phyloP scores from a whole-genome alignment of 2,797 vertebrate genomes.

The Chromobotia macracanthus region DNA sequence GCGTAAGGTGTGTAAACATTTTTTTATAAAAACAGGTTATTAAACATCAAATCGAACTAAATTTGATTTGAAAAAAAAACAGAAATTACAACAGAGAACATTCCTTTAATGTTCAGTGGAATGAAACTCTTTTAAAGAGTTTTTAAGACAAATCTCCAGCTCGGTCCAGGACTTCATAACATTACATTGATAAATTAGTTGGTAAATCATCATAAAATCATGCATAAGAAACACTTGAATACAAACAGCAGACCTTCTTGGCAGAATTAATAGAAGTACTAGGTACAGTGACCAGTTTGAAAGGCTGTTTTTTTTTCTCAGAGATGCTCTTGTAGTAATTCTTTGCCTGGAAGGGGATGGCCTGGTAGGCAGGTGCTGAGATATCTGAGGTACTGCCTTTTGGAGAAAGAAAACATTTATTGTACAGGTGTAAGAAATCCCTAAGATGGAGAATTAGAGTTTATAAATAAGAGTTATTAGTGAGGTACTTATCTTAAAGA shows the following conservation, averaged over 20 bases:
- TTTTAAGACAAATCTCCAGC: not conserved
- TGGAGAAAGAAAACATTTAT: constrained; percentile 59
- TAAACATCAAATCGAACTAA: too few species aligned
- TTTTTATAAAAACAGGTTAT: too few species aligned
- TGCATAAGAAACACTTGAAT: not conserved
- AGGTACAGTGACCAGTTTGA: constrained; percentile 90
- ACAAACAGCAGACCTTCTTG: constrained; percentile 82
- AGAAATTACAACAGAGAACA: too few species aligned
- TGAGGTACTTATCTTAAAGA: not conserved
- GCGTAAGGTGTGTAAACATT: too few species aligned
- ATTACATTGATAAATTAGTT: too few species aligned
- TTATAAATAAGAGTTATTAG: not conserved
- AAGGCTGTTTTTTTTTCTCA: constrained; percentile 93
- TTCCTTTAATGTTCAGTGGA: too few species aligned
- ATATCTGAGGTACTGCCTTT: constrained; percentile 79
- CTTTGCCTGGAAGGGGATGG: constrained; percentile 76
- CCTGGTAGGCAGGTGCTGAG: constrained; percentile 77
- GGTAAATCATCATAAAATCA: not conserved
- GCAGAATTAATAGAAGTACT: constrained; percentile 86
- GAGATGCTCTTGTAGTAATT: constrained; percentile 90
- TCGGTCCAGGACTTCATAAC: too few species aligned
- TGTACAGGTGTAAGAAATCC: not conserved
- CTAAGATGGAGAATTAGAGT: not conserved
- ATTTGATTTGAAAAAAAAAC: too few species aligned
- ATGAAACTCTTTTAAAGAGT: not conserved